These are phyloP conservation scores for Coregonus clupeaformis DNA, from an alignment of 2,113 vertebrate genomes.

Conservation along the genomic window DNA sequence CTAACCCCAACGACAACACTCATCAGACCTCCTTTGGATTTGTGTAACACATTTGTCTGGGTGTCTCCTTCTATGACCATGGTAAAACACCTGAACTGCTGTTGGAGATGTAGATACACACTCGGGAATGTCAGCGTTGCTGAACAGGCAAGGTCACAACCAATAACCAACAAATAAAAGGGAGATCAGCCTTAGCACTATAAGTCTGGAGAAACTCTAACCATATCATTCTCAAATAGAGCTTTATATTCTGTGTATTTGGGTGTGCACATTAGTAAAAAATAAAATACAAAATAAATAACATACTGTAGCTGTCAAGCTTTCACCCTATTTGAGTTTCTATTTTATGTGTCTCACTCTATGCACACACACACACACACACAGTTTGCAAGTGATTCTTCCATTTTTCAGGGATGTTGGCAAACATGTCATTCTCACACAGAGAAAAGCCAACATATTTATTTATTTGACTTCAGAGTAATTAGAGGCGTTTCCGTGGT, in stretches of 20 bases:
- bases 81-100: slow-evolving; percentile 36
- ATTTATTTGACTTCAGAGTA: slow-evolving; percentile 80
- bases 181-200: slow-evolving; percentile 62
- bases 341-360: slow-evolving; percentile 55
- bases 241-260: slow-evolving; percentile 52
- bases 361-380: slow-evolving; percentile 37
- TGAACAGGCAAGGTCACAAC: slow-evolving; percentile 73
- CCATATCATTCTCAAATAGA: slow-evolving; percentile 64
- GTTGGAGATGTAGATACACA: slow-evolving; percentile 41
- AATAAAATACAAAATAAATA: slow-evolving; percentile 9
- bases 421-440: slow-evolving; percentile 75
- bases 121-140: slow-evolving; percentile 61
- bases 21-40: slow-evolving; percentile 53
- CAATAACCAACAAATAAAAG: slow-evolving; percentile 69
- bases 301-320: slow-evolving; percentile 72
- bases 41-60: slow-evolving; percentile 55
- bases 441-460: slow-evolving; percentile 70
- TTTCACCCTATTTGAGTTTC: slow-evolving; percentile 61
- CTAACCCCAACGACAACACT: slow-evolving; percentile 46
- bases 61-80: slow-evolving; percentile 62
- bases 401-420: slow-evolving; percentile 70
- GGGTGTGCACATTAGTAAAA: slow-evolving; percentile 60
- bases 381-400: slow-evolving; percentile 54
- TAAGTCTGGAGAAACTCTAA: slow-evolving; percentile 64
- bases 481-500: slow-evolving; percentile 71